Evolutionary conservation across 2,113 vertebrate species (phyloP), one percentile per base, ranked within the genome.

Genomic region (Corydoras maculifer): DNA sequence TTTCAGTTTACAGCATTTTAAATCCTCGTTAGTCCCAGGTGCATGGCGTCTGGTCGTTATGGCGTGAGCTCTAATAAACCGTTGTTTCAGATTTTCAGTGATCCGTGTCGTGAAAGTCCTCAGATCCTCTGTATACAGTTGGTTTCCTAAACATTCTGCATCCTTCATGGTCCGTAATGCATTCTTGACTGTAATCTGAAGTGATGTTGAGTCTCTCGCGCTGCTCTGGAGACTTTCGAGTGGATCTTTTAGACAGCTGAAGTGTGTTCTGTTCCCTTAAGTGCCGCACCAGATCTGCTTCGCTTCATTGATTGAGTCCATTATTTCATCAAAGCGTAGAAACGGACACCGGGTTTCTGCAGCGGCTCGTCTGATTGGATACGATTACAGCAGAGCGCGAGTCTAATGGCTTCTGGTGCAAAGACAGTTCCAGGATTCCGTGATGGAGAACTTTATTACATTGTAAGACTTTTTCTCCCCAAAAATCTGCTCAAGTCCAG

Each of bases 241-340:
- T 59, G 57, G 6, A 14, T 54, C 31, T 59, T 60, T 66, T 12
- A 66, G 63, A 61, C 64, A 25, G 29, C 68, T 31, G 54, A 58
- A 51, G 65, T 30, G 69, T 48, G 58, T 8, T 8, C 14, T 3
- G 30, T 59, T 57, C 53, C n/a, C 53, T 29, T 54, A 55, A 64
- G 58, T 62, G 73, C 62, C 69, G 18, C 55, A 69, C 60, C 69
- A 13, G 60, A 65, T 79, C n/a, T 35, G 15, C 31, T 59, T 72
- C 53, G 35, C 51, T 8, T 75, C 61, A 53, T n/a, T 63, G 78
- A 70, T 51, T 62, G 60, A 48, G 35, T 51, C 70, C 51, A 62
- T 60, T 62, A 75, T 53, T 68, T 51, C 50, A 70, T 60, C 68
- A 74, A 62, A 60, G 62, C 18, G 29, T 32, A 30, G 50, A 32